Evolutionary conservation across 1,140 invertebrate genomes (phyloP), one percentile per base, ranked within the genome.

Genomic region (Zaprionus ghesquierei): DNA sequence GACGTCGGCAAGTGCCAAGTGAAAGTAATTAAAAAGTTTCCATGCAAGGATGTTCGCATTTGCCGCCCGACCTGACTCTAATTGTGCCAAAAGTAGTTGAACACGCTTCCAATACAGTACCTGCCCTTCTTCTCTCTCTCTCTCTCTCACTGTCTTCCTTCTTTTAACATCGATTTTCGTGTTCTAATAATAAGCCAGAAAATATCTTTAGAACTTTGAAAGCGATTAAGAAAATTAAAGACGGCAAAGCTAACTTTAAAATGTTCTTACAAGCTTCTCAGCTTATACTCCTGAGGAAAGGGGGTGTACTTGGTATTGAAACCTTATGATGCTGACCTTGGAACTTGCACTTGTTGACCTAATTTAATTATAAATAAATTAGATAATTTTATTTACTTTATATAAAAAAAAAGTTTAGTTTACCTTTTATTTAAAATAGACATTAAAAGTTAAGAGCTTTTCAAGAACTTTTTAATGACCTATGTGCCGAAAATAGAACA

Each of bases 11-110:
- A 35, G 56, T 56, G 12, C 13, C 55, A 50, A 51, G 61, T 41
- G 60, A 81, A 81, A 75, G 56, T 82, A 78, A 78, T 82, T 81
- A 78, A 69, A 81, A 81, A 78, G 63, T 65, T 77, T 73, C 29
- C 41, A 58, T 25, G 15, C 31, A 23, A 69, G 46, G 41, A 27
- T 20, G 56, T 18, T 8, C 35, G 22, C 18, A 15, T 18, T 44
- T 44, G 38, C 15, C 15, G 41, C 41, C 15, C 18, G 41, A 46
- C 18, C 8, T 46, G 18, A 46, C 18, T 46, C 15, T 22, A 46
- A 38, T 18, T 44, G 10, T 49, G 58, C 25, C 23, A 65, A 20
- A 15, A n/a, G 25, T 5, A 5, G 20, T 54, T 54, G 27, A 54
- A 20, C 1, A 54, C 9, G 3, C 2, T 31, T 1, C 27, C 20